These are phyloP conservation scores for Trisateles emortualis DNA, from an alignment of 2,888 invertebrate species.

Conservation along the genomic window DNA sequence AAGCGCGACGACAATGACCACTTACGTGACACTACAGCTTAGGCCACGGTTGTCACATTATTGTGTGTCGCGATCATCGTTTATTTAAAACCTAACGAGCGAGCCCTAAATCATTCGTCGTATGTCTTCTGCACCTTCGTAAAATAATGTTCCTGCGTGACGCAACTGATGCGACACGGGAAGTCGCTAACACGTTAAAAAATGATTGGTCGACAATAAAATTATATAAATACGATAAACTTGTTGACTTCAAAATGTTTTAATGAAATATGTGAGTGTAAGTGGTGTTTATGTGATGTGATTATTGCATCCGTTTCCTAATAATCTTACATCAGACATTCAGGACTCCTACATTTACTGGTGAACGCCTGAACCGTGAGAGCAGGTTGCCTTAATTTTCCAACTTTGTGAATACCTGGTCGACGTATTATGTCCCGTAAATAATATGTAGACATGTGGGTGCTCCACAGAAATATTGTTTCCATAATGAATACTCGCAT, in stretches of 20 bases:
- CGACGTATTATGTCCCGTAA: slow-evolving; percentile 5
- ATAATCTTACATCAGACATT: slow-evolving; percentile 15
- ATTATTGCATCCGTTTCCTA: slow-evolving; percentile 19
- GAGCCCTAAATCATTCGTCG: slow-evolving; percentile 16
- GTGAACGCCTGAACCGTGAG: no score
- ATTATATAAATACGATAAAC: slow-evolving; percentile 21
- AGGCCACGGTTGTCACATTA: slow-evolving; percentile 1
- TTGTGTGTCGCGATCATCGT: background rate
- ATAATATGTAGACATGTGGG: background rate
- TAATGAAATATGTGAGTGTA: slow-evolving; percentile 14
- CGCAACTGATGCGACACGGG: slow-evolving; percentile 25
- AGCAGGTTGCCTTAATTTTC: no score
- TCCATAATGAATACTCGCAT: background rate
- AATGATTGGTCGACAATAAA: slow-evolving; percentile 33
- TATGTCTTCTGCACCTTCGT: slow-evolving; percentile 19
- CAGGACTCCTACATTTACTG: slow-evolving; percentile 16
- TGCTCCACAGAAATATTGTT: background rate
- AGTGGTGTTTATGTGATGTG: slow-evolving; percentile 14
- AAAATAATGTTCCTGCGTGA: slow-evolving; percentile 20
- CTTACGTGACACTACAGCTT: slow-evolving; percentile 12
- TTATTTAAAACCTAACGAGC: slow-evolving; percentile 6
- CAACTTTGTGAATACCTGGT: slow-evolving; percentile 11
- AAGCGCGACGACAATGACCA: background rate
- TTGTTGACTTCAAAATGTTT: slow-evolving; percentile 29
- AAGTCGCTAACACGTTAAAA: slow-evolving; percentile 32